Base-by-base conservation (phyloP, 2,797 vertebrate species). In the Ciconia nigra region DNA sequence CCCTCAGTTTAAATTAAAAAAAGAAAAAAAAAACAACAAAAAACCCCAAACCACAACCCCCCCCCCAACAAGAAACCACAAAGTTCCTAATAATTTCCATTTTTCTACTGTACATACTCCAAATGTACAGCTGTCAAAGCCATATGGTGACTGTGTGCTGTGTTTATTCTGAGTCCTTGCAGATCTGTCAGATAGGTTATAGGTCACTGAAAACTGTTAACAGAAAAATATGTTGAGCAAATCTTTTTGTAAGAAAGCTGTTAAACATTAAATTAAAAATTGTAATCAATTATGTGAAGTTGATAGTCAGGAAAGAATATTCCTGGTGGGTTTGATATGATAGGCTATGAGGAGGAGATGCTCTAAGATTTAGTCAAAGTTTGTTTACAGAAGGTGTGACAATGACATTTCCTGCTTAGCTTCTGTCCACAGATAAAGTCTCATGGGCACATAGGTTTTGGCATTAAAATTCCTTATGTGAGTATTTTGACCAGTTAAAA, bases 131-230 rank as follows among this genome's bases (percentile, higher is more conserved):
- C 94, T 77, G 47, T 95, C 97, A 85, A 89, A 96, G 86, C 89
- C 89, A 67, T 97, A 81, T 97, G 93, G 97, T 87, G 76, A 61
- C 57, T 94, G 82, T 97, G 84, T 97, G 91, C 41, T 91, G 13
- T 76, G 54, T 77, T 87, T 87, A 33, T 83, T 87, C 41, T 0
- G 4, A 87, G 26, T 94, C 71, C 54, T 83, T 89, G 35, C 95
- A 94, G 96, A 94, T 96, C 76, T 94, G 85, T 93, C 55, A 71
- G 83, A 18, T 19, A 55, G 47, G 25, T 44, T 80, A 13, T 21
- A 70, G 24, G 44, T 78, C 10, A 6, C n/a, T 88, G 61, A 71
- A 91, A 89, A 55, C 20, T 71, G 9, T 67, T 63, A 91, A 54
- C 25, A 58, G 55, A 61, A 59, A 83, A 70, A 80, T 39, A 29